Conservation (phyloP, 2,113 vertebrate genomes). For the Percina caprodes region DNA sequence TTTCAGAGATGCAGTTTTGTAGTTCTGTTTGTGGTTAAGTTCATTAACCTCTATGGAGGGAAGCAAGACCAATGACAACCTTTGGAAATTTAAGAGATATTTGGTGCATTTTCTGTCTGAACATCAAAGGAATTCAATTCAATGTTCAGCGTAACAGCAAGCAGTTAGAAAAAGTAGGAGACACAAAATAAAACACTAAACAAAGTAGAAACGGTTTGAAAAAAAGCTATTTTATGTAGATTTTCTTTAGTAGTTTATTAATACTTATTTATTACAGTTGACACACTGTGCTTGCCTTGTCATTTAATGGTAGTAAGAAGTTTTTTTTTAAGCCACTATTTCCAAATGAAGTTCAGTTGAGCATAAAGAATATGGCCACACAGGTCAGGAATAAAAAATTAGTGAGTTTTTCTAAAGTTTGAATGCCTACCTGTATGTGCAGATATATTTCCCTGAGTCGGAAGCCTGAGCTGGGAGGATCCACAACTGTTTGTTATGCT, state of each 20-base stretch:
- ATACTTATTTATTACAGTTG: background rate
- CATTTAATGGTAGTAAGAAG: too few relatives aligned
- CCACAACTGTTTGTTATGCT: slow-evolving; percentile 81
- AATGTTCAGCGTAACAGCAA: background rate
- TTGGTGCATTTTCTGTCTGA: background rate
- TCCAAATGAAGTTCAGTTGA: too few relatives aligned
- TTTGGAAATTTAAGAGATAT: too few relatives aligned
- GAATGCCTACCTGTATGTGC: slow-evolving; percentile 82
- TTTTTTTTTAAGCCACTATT: too few relatives aligned
- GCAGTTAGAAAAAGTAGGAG: background rate
- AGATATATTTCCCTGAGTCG: slow-evolving; percentile 89
- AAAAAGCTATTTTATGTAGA: too few relatives aligned
- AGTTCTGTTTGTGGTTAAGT: too few relatives aligned
- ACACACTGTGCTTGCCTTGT: background rate
- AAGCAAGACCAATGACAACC: too few relatives aligned
- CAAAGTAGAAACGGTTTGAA: too few relatives aligned
- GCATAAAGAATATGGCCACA: too few relatives aligned
- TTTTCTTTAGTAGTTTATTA: background rate
- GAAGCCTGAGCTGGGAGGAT: slow-evolving; percentile 85
- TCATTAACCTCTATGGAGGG: background rate
- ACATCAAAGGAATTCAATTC: background rate
- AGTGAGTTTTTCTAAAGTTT: background rate
- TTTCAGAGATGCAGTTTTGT: background rate
- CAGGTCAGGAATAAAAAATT: too few relatives aligned
- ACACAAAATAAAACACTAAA: too few relatives aligned